A percentile compares a stretch with the other conserved stretches of the same genome.
Evolutionary conservation across 2,113 vertebrate species (phyloP).

Genomic region (Myotis lucifugus): DNA sequence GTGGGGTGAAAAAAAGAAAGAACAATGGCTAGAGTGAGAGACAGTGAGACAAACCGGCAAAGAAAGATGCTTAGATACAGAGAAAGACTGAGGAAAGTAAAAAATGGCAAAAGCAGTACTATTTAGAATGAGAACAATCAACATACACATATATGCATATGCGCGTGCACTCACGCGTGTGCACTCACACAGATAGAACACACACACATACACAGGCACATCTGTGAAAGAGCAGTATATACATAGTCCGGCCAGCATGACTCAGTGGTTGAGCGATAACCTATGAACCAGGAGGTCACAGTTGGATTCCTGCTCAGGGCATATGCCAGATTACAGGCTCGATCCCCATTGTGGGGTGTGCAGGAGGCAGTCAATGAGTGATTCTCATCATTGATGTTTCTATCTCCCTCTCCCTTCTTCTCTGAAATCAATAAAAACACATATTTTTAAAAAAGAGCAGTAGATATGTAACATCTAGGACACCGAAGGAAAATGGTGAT

Average conservation of each 20-base stretch:
- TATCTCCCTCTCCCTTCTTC: no score
- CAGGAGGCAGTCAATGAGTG: no score
- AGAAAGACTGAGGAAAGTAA: not conserved
- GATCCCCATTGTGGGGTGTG: no score
- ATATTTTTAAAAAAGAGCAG: not conserved
- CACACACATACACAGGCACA: not conserved
- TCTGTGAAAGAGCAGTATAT: not conserved
- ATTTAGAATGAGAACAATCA: constrained; percentile 12
- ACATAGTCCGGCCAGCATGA: no score
- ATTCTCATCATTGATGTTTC: no score
- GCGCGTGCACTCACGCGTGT: accelerated
- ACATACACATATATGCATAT: not conserved
- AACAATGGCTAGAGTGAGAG: not conserved
- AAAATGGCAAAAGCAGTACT: not conserved
- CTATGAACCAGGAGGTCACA: no score
- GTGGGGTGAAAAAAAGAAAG: constrained; percentile 17
- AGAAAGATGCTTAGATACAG: constrained; percentile 33
- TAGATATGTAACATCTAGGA: not conserved
- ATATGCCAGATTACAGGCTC: no score
- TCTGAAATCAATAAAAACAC: no score
- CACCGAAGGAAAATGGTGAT: not conserved
- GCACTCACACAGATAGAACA: not conserved
- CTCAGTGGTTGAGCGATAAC: no score
- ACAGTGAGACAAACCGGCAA: not conserved
- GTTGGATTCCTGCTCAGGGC: no score